Evolutionary conservation across 1,140 invertebrate species (phyloP).

Genomic region (Achroia grisella): DNA sequence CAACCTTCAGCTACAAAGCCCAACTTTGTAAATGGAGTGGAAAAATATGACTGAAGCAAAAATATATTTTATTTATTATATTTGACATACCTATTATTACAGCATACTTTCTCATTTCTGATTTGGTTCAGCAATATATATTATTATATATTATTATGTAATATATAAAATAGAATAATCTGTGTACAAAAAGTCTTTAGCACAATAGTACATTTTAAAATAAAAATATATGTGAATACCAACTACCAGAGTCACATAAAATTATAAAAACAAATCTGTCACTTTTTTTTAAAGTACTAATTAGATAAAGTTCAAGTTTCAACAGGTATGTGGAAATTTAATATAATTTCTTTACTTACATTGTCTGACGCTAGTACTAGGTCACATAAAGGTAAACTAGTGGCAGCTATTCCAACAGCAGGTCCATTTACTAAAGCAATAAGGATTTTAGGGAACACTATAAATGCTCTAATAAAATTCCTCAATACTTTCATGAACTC

Average conservation of each 20-base stretch:
- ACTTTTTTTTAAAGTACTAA: too few species aligned
- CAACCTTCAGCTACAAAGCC: constrained; percentile 90
- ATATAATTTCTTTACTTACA: constrained; percentile 29
- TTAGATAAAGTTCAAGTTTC: background rate
- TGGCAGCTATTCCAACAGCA: constrained; percentile 92
- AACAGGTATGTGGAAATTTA: background rate
- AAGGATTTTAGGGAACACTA: constrained; percentile 92
- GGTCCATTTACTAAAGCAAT: constrained; percentile 94
- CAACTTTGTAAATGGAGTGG: constrained; percentile 87
- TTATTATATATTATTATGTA: too few species aligned
- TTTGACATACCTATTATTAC: too few species aligned
- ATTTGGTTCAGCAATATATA: too few species aligned
- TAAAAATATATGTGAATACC: too few species aligned
- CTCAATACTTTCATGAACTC: constrained; percentile 55
- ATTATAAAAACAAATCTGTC: too few species aligned
- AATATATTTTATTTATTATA: constrained; percentile 4
- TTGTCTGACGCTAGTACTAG: constrained; percentile 85
- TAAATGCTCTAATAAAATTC: constrained; percentile 85
- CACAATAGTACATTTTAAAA: too few species aligned
- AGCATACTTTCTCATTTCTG: too few species aligned
- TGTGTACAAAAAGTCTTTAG: too few species aligned
- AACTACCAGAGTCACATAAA: too few species aligned
- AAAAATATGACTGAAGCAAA: constrained; percentile 85
- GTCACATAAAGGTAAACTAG: constrained; percentile 90
- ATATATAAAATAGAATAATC: too few species aligned